phyloP scores from a whole-genome alignment of 2,797 vertebrate genomes.

The Lophius americanus region DNA sequence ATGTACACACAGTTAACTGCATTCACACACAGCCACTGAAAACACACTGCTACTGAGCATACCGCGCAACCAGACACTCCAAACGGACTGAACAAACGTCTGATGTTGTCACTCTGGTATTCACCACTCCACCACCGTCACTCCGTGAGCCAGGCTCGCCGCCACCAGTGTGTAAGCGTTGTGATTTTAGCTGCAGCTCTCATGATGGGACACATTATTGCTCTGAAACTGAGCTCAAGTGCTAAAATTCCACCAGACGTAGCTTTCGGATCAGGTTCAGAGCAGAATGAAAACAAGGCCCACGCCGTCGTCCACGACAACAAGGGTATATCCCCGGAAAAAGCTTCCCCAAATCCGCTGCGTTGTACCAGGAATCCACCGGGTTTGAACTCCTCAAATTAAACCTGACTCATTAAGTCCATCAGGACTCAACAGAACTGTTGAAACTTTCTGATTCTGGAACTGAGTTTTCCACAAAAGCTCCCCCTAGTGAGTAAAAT shows the following conservation, averaged over 20 bases:
- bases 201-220: constrained; percentile 61
- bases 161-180: constrained; percentile 59
- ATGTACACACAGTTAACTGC: constrained; percentile 42
- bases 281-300: constrained; percentile 22
- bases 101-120: constrained; percentile 77
- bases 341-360: too few species aligned
- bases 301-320: too few species aligned
- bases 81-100: constrained; percentile 69
- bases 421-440: too few species aligned
- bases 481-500: too few species aligned
- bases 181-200: constrained; percentile 66
- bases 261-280: constrained; percentile 19
- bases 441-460: too few species aligned
- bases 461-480: too few species aligned
- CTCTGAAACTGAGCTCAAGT: constrained; percentile 47
- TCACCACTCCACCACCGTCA: constrained; percentile 72
- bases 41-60: constrained; percentile 65
- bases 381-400: too few species aligned
- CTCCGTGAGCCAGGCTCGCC: constrained; percentile 60
- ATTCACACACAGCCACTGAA: constrained; percentile 45
- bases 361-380: too few species aligned
- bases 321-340: too few species aligned
- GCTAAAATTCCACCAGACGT: constrained; percentile 13
- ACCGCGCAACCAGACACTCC: constrained; percentile 70
- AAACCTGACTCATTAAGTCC: too few species aligned